phyloP scores from a whole-genome alignment of 2,113 vertebrate species.

The Hoplias malabaricus region DNA sequence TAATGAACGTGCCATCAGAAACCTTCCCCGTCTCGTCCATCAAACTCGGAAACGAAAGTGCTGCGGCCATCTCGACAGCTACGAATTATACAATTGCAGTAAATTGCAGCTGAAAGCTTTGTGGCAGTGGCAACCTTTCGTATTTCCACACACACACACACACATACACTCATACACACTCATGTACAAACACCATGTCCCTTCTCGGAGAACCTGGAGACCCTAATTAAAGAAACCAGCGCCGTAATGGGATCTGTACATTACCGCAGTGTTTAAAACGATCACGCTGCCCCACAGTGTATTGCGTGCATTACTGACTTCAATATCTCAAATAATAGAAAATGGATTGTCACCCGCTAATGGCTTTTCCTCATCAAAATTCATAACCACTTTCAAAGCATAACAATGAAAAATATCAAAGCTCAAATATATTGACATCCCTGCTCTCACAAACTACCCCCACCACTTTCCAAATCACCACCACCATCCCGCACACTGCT shows the following conservation, averaged over 20 bases:
- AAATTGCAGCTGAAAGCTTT: constrained; percentile 11
- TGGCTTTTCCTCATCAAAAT: constrained; percentile 47
- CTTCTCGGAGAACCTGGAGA: background rate
- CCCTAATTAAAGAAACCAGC: constrained; percentile 27
- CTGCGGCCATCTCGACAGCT: background rate
- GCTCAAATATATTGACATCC: constrained; percentile 43
- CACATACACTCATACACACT: background rate
- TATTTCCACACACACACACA: no score
- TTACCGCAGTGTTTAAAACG: background rate
- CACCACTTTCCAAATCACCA: background rate
- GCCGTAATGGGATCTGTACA: background rate
- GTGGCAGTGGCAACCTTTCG: no score
- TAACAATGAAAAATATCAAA: constrained; percentile 49
- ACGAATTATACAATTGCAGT: constrained; percentile 5
- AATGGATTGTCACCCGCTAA: constrained; percentile 35
- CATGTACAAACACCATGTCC: background rate
- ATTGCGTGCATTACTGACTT: background rate
- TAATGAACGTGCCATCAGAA: background rate
- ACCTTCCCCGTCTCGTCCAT: background rate
- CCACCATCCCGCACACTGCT: background rate
- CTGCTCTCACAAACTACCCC: constrained; percentile 13
- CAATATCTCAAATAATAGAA: constrained; percentile 24
- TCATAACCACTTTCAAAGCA: constrained; percentile 25
- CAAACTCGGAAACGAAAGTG: background rate
- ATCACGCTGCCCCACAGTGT: background rate